Conservation (phyloP, 2,797 vertebrate species). For the Gallinago solitaria region DNA sequence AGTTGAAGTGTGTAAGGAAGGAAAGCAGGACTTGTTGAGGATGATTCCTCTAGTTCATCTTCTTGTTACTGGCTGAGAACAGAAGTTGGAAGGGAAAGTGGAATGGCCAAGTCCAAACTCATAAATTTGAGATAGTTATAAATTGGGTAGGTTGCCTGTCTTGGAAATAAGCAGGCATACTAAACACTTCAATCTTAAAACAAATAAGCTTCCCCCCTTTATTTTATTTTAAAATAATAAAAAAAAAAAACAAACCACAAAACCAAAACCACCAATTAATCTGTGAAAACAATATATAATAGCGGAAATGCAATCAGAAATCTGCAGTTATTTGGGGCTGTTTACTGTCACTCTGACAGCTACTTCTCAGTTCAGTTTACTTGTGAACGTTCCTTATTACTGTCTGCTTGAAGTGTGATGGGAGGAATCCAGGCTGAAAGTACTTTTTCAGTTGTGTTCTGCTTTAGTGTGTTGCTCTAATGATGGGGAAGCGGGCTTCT, state of each 20-base stretch:
- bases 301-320: not conserved
- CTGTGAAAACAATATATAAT: not conserved
- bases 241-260: too few species aligned
- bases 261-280: not conserved
- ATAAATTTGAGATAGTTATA: not conserved
- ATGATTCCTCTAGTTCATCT: not conserved
- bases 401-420: not conserved
- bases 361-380: not conserved
- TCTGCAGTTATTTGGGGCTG: not conserved
- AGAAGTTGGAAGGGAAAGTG: not conserved
- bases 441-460: not conserved
- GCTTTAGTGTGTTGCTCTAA: not conserved
- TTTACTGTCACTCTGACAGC: not conserved
- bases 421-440: not conserved
- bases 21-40: not conserved
- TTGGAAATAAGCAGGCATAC: not conserved
- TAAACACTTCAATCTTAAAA: not conserved
- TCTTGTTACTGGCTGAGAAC: not conserved
- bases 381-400: not conserved
- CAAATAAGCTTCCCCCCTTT: not conserved
- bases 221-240: too few species aligned
- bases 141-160: not conserved
- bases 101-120: not conserved
- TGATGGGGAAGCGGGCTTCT: not conserved
- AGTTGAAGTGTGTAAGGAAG: not conserved